Evolutionary conservation across 2,888 invertebrate species (phyloP).

Genomic region (Entomobrya proxima): DNA sequence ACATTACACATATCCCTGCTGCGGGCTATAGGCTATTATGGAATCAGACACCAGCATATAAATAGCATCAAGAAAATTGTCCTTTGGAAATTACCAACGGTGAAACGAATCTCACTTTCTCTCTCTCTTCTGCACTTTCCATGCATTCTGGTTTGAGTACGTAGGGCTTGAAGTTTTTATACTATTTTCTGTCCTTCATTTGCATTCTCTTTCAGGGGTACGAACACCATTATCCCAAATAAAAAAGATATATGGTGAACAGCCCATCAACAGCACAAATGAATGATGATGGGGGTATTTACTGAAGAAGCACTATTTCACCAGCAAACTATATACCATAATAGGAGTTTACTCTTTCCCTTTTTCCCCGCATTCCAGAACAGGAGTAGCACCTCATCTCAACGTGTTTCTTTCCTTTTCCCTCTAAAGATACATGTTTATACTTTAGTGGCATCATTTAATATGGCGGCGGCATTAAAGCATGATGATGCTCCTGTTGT

Average conservation of each 20-base stretch:
- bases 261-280: conserved; percentile 32
- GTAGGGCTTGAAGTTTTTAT: background rate
- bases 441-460: background rate
- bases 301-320: conserved; percentile 4
- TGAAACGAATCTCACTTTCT: background rate
- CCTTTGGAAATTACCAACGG: conserved; percentile 6
- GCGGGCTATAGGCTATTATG: too few species aligned
- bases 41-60: too few species aligned
- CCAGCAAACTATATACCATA: too few species aligned
- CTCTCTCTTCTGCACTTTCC: background rate
- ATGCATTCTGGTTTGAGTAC: background rate
- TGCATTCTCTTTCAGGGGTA: conserved; percentile 51
- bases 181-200: conserved; percentile 45
- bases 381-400: too few species aligned
- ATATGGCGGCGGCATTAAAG: background rate
- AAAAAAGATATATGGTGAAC: conserved; percentile 53
- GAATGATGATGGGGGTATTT: conserved; percentile 53
- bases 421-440: background rate
- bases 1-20: too few species aligned
- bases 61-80: background rate
- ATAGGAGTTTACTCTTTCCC: conserved; percentile 3
- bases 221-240: conserved; percentile 48
- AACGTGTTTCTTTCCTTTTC: background rate
- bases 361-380: background rate
- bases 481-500: background rate